These are phyloP conservation scores for Cotesia glomerata DNA, from an alignment of 1,140 invertebrate species.

Conservation along the genomic window DNA sequence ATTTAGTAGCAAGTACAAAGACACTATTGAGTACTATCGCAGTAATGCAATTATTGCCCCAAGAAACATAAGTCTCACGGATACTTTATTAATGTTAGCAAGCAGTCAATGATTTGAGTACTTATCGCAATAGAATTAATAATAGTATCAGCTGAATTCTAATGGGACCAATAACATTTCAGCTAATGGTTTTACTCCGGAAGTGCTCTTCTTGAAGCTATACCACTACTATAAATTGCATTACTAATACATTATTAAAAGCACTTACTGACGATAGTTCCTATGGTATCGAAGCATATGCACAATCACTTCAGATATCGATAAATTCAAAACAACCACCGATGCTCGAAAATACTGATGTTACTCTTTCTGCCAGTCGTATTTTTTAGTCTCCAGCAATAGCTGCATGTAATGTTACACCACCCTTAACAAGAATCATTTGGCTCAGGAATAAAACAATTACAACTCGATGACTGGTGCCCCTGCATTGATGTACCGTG, in stretches of 20 bases:
- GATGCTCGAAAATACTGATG: not conserved
- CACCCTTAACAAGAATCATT: constrained; percentile 52
- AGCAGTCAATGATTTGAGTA: constrained; percentile 40
- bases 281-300: constrained; percentile 46
- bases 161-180: constrained; percentile 34
- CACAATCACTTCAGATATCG: constrained; percentile 43
- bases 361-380: constrained; percentile 20
- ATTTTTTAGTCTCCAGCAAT: constrained; percentile 31
- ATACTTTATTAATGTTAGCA: constrained; percentile 43
- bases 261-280: constrained; percentile 37
- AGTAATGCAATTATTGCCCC: constrained; percentile 18
- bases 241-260: constrained; percentile 54
- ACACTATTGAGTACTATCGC: constrained; percentile 29
- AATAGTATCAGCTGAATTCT: constrained; percentile 54
- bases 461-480: constrained; percentile 71
- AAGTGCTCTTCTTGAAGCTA: constrained; percentile 49
- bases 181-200: constrained; percentile 53
- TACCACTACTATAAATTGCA: constrained; percentile 54
- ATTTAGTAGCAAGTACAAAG: constrained; percentile 40
- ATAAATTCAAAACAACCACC: not conserved
- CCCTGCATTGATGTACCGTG: constrained; percentile 64
- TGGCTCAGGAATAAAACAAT: constrained; percentile 66
- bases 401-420: constrained; percentile 54
- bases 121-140: constrained; percentile 52
- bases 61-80: constrained; percentile 29